Conservation (phyloP, 2,113 vertebrate species). For the Todiramphus chloris region DNA sequence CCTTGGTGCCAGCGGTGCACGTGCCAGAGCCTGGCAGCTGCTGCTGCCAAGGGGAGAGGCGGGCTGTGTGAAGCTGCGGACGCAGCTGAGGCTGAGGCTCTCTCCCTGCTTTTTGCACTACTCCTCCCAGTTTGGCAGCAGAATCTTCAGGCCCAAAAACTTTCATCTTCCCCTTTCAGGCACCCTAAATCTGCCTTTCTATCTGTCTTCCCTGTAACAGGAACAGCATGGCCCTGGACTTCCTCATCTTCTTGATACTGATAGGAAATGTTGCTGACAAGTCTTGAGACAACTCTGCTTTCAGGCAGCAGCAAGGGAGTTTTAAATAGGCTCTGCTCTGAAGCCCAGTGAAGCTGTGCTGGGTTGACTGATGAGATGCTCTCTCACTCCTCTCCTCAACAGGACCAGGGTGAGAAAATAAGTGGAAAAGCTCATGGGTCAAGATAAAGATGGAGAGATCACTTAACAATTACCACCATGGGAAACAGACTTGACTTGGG, state of each 20-base stretch:
- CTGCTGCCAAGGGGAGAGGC: neutral
- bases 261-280: neutral
- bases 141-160: too few relatives aligned
- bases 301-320: neutral
- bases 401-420: neutral
- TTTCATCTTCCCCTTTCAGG: too few relatives aligned
- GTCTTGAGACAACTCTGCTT: neutral
- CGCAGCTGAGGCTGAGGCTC: neutral
- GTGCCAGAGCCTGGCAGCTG: neutral
- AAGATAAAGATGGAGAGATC: neutral
- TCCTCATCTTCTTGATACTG: neutral
- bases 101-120: neutral
- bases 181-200: too few relatives aligned
- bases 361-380: neutral
- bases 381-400: neutral
- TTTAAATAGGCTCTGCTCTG: neutral
- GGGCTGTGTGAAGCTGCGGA: neutral
- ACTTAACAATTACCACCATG: neutral
- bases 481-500: neutral
- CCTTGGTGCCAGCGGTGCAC: fast-evolving
- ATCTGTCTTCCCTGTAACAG: too few relatives aligned
- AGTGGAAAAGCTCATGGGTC: neutral
- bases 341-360: neutral
- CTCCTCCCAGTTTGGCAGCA: neutral
- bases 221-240: neutral